Percentiles rank a stretch among this genome's conserved stretches.
phyloP scores from a whole-genome alignment of 2,888 invertebrate species.

The Pollenia labialis region DNA sequence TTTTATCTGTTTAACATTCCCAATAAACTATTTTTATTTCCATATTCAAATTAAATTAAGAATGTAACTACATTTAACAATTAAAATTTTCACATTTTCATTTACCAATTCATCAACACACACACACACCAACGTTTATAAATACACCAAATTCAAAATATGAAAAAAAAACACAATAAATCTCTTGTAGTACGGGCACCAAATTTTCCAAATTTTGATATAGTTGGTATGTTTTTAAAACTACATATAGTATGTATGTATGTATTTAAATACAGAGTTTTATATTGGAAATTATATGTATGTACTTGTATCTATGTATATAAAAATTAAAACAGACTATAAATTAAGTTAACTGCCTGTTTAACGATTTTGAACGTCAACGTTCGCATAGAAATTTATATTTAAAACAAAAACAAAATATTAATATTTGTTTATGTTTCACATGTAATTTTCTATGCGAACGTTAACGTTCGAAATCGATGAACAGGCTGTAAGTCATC shows the following conservation, averaged over 20 bases:
- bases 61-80: background rate
- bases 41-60: background rate
- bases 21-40: background rate
- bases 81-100: conserved; percentile 36
- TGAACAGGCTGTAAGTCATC: too few relatives aligned
- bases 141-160: conserved; percentile 11
- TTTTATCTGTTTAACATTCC: background rate
- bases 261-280: background rate
- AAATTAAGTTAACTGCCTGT: too few relatives aligned
- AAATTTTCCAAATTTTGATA: conserved; percentile 87
- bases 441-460: too few relatives aligned
- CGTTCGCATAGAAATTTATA: too few relatives aligned
- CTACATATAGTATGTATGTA: background rate
- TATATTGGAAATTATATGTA: too few relatives aligned
- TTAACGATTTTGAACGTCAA: too few relatives aligned
- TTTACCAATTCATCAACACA: conserved; percentile 29
- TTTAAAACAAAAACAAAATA: too few relatives aligned
- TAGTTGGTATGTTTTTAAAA: conserved; percentile 85
- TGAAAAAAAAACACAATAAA: conserved; percentile 18
- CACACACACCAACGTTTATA: conserved; percentile 16
- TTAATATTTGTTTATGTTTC: too few relatives aligned
- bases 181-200: conserved; percentile 86
- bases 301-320: too few relatives aligned
- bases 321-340: too few relatives aligned
- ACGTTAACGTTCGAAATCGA: too few relatives aligned